These are phyloP conservation scores for Troilus luridus DNA, from an alignment of 2,888 invertebrate species.

Conservation along the genomic window DNA sequence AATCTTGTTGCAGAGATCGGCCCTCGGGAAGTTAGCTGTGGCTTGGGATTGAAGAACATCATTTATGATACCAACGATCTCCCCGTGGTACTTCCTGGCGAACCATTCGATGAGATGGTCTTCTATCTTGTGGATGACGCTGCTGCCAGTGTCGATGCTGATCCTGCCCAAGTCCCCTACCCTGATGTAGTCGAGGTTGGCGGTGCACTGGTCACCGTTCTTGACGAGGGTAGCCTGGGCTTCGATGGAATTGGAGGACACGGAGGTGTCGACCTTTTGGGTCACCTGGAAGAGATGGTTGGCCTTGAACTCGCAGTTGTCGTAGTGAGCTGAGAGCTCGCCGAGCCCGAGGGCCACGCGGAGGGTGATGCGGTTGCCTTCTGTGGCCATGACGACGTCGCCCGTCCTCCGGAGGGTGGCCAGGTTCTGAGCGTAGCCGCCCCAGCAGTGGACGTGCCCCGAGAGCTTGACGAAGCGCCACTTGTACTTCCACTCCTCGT, in stretches of 20 bases:
- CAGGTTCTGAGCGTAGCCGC: slow-evolving; percentile 57
- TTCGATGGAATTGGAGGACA: slow-evolving; percentile 60
- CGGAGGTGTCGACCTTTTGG: slow-evolving; percentile 55
- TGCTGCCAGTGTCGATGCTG: slow-evolving; percentile 61
- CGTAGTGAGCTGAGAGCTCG: slow-evolving; percentile 57
- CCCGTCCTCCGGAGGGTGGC: slow-evolving; percentile 61
- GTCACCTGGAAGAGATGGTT: slow-evolving; percentile 60
- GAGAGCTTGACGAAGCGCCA: slow-evolving; percentile 61
- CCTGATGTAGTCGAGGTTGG: slow-evolving; percentile 59
- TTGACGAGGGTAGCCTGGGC: slow-evolving; percentile 60
- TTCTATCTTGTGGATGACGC: slow-evolving; percentile 60
- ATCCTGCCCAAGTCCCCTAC: slow-evolving; percentile 60
- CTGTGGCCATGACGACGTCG: slow-evolving; percentile 60
- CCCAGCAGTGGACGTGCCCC: slow-evolving; percentile 61
- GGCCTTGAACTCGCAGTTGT: slow-evolving; percentile 59
- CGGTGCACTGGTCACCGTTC: slow-evolving; percentile 59
- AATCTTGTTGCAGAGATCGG: slow-evolving; percentile 62
- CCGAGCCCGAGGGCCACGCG: slow-evolving; percentile 59
- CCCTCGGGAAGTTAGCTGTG: slow-evolving; percentile 48
- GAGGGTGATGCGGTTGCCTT: slow-evolving; percentile 61
- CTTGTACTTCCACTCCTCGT: slow-evolving; percentile 58
- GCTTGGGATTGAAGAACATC: slow-evolving; percentile 45
- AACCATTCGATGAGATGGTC: slow-evolving; percentile 60
- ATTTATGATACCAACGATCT: slow-evolving; percentile 56
- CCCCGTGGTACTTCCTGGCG: slow-evolving; percentile 55